These are phyloP conservation scores for Opisthocomus hoazin DNA, from an alignment of 2,113 vertebrate species.

Conservation along the genomic window DNA sequence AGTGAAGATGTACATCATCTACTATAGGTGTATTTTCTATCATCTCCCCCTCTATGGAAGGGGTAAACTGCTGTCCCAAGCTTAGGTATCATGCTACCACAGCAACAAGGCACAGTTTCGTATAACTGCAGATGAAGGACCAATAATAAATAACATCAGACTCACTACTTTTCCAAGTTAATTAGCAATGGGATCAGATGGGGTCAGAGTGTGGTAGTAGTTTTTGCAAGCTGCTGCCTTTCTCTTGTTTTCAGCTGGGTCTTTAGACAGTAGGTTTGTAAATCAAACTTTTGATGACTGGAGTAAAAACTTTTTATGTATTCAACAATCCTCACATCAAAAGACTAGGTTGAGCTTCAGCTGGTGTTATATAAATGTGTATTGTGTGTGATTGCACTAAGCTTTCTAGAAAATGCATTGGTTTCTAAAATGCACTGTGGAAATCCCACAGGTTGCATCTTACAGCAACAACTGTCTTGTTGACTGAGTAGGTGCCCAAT, in stretches of 20 bases:
- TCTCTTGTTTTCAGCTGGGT: not conserved
- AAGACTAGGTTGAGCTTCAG: not conserved
- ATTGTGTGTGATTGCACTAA: not conserved
- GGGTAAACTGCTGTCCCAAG: not conserved
- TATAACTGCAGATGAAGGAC: not conserved
- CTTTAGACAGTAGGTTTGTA: not conserved
- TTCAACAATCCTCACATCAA: not conserved
- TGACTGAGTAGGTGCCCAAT: not conserved
- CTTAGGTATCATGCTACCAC: not conserved
- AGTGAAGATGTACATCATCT: not conserved
- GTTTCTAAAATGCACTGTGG: not conserved
- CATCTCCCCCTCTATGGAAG: not conserved
- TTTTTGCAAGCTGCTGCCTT: not conserved
- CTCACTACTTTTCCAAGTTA: not conserved
- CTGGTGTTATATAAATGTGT: not conserved
- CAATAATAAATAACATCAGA: not conserved
- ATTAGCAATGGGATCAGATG: not conserved
- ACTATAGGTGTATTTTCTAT: not conserved
- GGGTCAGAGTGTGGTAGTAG: not conserved
- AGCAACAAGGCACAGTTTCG: not conserved
- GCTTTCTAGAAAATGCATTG: not conserved
- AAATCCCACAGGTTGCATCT: not conserved
- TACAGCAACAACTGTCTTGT: not conserved
- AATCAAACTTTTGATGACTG: not conserved
- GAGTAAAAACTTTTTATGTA: not conserved